phyloP scores from a whole-genome alignment of 1,140 invertebrate species.

The Zaprionus davidi region DNA sequence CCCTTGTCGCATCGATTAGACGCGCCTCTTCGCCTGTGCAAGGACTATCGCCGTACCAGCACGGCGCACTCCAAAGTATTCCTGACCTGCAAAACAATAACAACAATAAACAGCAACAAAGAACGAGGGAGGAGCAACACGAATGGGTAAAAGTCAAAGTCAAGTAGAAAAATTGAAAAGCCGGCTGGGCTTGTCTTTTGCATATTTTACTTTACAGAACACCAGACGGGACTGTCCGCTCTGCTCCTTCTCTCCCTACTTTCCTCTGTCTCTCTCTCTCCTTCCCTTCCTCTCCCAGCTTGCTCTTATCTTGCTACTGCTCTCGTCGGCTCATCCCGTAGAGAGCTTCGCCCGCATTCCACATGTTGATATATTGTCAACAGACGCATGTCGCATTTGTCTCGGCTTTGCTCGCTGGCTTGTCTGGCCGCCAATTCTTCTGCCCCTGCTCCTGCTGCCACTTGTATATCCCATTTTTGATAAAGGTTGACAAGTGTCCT shows the following conservation, averaged over 20 bases:
- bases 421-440: constrained; percentile 15
- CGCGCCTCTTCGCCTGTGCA: constrained; percentile 43
- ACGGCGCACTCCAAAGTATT: background rate
- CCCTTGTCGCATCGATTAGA: constrained; percentile 54
- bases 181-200: constrained; percentile 53
- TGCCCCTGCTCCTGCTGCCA: constrained; percentile 8
- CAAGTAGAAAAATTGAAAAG: constrained; percentile 68
- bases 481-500: constrained; percentile 76
- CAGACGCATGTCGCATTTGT: constrained; percentile 82
- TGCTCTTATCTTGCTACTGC: background rate
- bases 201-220: constrained; percentile 46
- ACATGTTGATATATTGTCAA: constrained; percentile 83
- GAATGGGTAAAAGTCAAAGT: constrained; percentile 54
- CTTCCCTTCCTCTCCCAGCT: background rate
- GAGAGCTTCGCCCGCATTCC: constrained; percentile 37
- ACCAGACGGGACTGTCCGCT: constrained; percentile 8
- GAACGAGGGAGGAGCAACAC: background rate
- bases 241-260: background rate
- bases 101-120: constrained; percentile 4
- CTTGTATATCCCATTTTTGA: constrained; percentile 56
- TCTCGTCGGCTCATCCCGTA: background rate
- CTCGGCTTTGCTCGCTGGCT: constrained; percentile 54
- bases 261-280: background rate
- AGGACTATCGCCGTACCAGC: background rate
- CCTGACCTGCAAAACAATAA: constrained; percentile 33